A percentile compares a stretch with the other conserved stretches of the same genome.
These are phyloP conservation scores for Ephydatia muelleri DNA, from an alignment of 37 sponge, comb jelly and placozoan genomes.

Conservation along the genomic window DNA sequence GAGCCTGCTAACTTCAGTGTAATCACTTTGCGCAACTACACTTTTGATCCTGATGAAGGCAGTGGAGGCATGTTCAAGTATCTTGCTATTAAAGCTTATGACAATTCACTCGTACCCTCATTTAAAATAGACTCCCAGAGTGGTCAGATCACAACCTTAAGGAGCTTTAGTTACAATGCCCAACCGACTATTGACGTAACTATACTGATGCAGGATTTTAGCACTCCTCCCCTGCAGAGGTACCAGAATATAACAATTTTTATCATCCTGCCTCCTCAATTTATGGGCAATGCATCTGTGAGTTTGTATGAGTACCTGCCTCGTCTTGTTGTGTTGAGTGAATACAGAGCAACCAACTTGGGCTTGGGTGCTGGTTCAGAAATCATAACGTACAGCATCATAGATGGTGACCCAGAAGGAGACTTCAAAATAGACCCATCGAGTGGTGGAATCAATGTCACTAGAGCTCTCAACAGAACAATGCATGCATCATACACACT, in stretches of 20 bases:
- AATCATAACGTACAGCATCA: slow-evolving; percentile 28
- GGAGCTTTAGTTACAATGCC: slow-evolving; percentile 53
- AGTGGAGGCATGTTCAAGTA: slow-evolving; percentile 55
- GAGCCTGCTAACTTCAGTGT: slow-evolving; percentile 26
- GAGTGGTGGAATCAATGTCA: slow-evolving; percentile 43
- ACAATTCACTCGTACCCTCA: slow-evolving; percentile 20
- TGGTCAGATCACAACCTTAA: slow-evolving; percentile 39
- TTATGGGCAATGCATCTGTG: slow-evolving; percentile 30
- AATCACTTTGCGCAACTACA: slow-evolving; percentile 38
- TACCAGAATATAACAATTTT: slow-evolving; percentile 52
- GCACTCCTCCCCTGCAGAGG: slow-evolving; percentile 17
- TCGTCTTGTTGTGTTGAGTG: slow-evolving; percentile 24
- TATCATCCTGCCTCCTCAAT: slow-evolving; percentile 70
- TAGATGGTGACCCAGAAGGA: slow-evolving; percentile 37
- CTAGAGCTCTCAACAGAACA: slow-evolving; percentile 32
- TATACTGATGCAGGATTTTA: slow-evolving; percentile 55
- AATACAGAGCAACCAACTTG: slow-evolving; percentile 23
- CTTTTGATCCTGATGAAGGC: slow-evolving; percentile 63
- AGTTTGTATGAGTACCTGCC: slow-evolving; percentile 53
- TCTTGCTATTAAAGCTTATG: slow-evolving; percentile 27
- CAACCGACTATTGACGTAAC: slow-evolving; percentile 43
- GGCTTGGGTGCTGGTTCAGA: not conserved
- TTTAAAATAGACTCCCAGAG: slow-evolving; percentile 19
- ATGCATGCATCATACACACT: slow-evolving; percentile 33
- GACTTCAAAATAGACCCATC: slow-evolving; percentile 48